Evolutionary conservation across 37 sponge, comb jelly and placozoan species (phyloP).

Genomic region (Halichondria panicea): DNA sequence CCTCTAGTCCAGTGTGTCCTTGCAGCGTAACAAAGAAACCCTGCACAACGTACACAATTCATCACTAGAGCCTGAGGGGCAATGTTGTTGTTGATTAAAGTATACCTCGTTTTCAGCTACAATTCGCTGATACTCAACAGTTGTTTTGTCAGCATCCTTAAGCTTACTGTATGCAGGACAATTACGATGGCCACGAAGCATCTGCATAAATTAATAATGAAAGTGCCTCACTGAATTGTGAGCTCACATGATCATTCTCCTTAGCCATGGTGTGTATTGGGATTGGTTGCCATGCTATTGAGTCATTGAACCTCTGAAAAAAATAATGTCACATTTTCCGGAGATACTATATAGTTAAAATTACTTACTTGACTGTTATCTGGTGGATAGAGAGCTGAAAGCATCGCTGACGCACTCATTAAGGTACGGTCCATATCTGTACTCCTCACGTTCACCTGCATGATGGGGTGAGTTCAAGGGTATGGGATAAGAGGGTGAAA

Average conservation of each 20-base stretch:
- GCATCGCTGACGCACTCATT: slow-evolving; percentile 88
- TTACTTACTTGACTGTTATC: background rate
- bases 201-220: slow-evolving; percentile 29
- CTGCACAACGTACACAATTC: too few relatives aligned
- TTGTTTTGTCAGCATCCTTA: background rate
- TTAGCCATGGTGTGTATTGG: slow-evolving; percentile 87
- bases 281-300: slow-evolving; percentile 89
- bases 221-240: background rate
- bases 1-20: slow-evolving; percentile 13
- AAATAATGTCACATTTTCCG: too few relatives aligned
- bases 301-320: slow-evolving; percentile 23
- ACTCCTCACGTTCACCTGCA: slow-evolving; percentile 79
- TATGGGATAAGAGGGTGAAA: background rate
- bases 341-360: background rate
- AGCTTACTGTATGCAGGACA: slow-evolving; percentile 49
- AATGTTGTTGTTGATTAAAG: too few relatives aligned
- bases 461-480: too few relatives aligned
- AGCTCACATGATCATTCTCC: slow-evolving; percentile 44
- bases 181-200: slow-evolving; percentile 22
- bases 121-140: slow-evolving; percentile 22
- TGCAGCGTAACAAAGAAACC: slow-evolving; percentile 46
- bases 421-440: slow-evolving; percentile 97
- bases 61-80: too few relatives aligned
- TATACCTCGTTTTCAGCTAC: slow-evolving; percentile 45
- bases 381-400: slow-evolving; percentile 78